These are phyloP conservation scores for Crocallis elinguaria DNA, from an alignment of 2,888 invertebrate genomes.

Conservation along the genomic window DNA sequence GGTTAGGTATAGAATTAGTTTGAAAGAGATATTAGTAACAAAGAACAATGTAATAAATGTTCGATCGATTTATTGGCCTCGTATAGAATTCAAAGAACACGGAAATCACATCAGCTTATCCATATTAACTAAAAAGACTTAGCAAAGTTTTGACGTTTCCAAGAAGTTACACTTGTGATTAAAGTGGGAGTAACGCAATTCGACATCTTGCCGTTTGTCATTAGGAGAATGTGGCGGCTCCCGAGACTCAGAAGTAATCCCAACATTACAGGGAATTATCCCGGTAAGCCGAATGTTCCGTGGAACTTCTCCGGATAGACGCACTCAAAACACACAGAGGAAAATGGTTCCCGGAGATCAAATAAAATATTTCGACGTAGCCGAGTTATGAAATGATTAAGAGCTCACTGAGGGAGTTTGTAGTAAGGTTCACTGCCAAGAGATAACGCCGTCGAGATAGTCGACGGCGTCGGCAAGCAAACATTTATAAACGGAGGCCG, in stretches of 20 bases:
- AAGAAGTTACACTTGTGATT: conserved; percentile 49
- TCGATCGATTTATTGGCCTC: not conserved
- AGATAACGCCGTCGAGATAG: conserved; percentile 56
- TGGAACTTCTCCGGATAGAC: conserved; percentile 51
- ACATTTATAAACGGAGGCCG: conserved; percentile 46
- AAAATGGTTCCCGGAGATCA: conserved; percentile 41
- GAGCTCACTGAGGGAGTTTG: conserved; percentile 30
- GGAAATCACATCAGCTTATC: conserved; percentile 2
- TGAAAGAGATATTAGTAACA: not conserved
- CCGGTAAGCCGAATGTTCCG: conserved; percentile 51
- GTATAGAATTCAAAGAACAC: conserved; percentile 1
- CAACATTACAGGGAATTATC: conserved; percentile 67
- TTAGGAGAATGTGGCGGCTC: conserved; percentile 49
- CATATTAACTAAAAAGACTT: conserved; percentile 5
- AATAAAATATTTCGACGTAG: conserved; percentile 48
- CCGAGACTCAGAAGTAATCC: conserved; percentile 60
- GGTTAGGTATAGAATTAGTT: not conserved
- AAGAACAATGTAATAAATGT: not conserved
- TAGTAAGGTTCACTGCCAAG: conserved; percentile 48
- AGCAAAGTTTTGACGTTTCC: conserved; percentile 48
- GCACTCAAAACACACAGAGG: conserved; percentile 27
- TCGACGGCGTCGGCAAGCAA: conserved; percentile 48
- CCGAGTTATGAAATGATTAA: conserved; percentile 51
- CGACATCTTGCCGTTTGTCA: conserved; percentile 64
- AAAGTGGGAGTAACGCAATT: conserved; percentile 48